phyloP scores from a whole-genome alignment of 2,797 vertebrate species.

The Orestias chungarensis region DNA sequence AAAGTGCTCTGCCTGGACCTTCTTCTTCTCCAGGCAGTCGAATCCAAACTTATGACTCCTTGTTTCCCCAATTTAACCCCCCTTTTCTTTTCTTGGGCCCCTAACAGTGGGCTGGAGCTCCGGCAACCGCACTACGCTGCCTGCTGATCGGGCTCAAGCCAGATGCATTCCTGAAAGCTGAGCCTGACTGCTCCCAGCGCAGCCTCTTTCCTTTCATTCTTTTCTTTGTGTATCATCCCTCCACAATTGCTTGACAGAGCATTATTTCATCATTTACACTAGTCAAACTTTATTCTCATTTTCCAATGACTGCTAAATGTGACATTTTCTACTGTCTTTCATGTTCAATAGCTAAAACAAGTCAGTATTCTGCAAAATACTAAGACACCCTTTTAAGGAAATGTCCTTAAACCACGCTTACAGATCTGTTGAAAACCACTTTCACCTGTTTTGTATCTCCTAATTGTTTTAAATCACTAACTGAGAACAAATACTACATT shows the following conservation, averaged over 20 bases:
- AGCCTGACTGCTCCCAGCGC: slow-evolving; percentile 64
- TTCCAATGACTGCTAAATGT: slow-evolving; percentile 25
- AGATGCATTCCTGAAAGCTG: slow-evolving; percentile 84
- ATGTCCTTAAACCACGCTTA: neutral
- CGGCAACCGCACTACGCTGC: slow-evolving; percentile 76
- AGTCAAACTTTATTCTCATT: neutral
- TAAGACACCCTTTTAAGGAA: neutral
- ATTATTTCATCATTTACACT: neutral
- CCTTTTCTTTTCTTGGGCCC: slow-evolving; percentile 72
- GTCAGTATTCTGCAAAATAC: slow-evolving; percentile 28
- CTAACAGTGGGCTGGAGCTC: slow-evolving; percentile 74
- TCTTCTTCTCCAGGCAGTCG: slow-evolving; percentile 42
- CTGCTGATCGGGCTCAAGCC: slow-evolving; percentile 71
- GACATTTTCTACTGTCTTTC: slow-evolving; percentile 18
- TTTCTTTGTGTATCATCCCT: slow-evolving; percentile 56
- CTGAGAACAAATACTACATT: neutral
- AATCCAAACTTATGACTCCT: slow-evolving; percentile 58
- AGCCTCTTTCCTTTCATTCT: slow-evolving; percentile 62
- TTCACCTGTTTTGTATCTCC: neutral
- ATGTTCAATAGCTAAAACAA: slow-evolving; percentile 24
- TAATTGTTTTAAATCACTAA: neutral
- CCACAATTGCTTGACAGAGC: neutral
- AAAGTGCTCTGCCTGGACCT: slow-evolving; percentile 31
- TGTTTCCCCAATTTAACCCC: slow-evolving; percentile 64
- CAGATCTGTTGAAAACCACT: neutral